Percentiles rank a stretch among this genome's conserved stretches.
These are phyloP conservation scores for Sarotherodon lohbergeri DNA, from an alignment of 2,113 vertebrate species.

Conservation along the genomic window DNA sequence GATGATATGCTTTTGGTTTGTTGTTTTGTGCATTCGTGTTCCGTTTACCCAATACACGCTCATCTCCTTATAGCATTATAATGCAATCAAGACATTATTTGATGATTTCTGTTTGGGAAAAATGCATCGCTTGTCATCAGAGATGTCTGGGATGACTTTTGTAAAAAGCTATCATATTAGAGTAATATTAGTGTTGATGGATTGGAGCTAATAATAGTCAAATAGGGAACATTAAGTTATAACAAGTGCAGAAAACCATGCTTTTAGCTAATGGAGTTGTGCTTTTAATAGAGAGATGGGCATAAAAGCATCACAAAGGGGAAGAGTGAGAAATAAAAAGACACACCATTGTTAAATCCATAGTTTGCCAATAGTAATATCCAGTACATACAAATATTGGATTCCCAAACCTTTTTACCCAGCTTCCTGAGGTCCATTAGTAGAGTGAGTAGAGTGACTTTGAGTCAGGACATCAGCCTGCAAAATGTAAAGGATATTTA, in stretches of 20 bases:
- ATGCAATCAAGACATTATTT: conserved; percentile 88
- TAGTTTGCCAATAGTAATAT: background rate
- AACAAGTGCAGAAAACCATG: conserved; percentile 29
- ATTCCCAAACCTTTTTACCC: background rate
- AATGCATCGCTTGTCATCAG: conserved; percentile 64
- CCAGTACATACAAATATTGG: background rate
- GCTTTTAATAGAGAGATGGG: conserved; percentile 18
- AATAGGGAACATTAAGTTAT: conserved; percentile 65
- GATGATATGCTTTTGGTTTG: conserved; percentile 76
- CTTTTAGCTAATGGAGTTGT: conserved; percentile 51
- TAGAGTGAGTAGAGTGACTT: background rate
- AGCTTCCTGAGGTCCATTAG: background rate
- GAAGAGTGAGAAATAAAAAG: conserved; percentile 15
- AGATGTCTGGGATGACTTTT: conserved; percentile 62
- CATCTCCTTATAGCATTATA: conserved; percentile 86
- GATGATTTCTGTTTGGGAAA: conserved; percentile 83
- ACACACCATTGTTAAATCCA: background rate
- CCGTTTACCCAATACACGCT: conserved; percentile 74
- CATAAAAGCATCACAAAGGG: background rate
- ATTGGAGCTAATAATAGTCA: conserved; percentile 79
- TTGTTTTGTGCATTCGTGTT: conserved; percentile 52
- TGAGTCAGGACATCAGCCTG: background rate
- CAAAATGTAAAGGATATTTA: background rate
- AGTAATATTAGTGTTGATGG: conserved; percentile 73
- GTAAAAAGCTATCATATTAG: conserved; percentile 77